Conservation (phyloP, 2,113 vertebrate species). For the Microcebus murinus region DNA sequence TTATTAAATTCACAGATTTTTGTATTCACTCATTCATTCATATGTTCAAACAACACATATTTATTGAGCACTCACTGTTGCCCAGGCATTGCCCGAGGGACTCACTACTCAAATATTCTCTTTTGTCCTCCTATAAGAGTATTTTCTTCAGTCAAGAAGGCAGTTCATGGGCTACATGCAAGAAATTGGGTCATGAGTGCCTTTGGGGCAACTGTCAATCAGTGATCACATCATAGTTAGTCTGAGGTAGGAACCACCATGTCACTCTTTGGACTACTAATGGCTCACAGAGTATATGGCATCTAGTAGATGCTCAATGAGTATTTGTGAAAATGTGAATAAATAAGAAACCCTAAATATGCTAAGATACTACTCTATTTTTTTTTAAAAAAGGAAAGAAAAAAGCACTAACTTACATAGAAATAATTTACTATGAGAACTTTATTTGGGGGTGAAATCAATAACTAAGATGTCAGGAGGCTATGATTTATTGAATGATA, state of each 20-base stretch:
- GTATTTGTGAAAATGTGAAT: neutral
- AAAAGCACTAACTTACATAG: neutral
- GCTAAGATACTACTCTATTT: neutral
- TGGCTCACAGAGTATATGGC: neutral
- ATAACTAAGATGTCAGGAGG: neutral
- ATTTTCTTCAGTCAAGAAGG: neutral
- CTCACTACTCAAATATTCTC: neutral
- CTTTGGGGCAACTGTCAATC: neutral
- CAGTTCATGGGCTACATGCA: neutral
- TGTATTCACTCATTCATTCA: conserved; percentile 2
- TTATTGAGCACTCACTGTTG: neutral
- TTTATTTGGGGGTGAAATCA: neutral
- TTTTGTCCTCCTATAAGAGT: neutral
- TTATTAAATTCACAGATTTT: conserved; percentile 7
- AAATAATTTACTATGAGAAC: neutral
- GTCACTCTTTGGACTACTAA: neutral
- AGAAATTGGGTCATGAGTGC: neutral
- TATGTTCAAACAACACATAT: neutral
- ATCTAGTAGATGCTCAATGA: neutral
- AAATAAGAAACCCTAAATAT: neutral
- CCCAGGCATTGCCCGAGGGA: neutral
- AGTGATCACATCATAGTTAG: neutral
- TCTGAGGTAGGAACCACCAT: neutral
- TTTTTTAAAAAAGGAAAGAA: too few species aligned
- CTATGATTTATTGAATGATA: neutral